Base-by-base conservation (phyloP, 2,797 vertebrate genomes). In the Apogon talboti region DNA sequence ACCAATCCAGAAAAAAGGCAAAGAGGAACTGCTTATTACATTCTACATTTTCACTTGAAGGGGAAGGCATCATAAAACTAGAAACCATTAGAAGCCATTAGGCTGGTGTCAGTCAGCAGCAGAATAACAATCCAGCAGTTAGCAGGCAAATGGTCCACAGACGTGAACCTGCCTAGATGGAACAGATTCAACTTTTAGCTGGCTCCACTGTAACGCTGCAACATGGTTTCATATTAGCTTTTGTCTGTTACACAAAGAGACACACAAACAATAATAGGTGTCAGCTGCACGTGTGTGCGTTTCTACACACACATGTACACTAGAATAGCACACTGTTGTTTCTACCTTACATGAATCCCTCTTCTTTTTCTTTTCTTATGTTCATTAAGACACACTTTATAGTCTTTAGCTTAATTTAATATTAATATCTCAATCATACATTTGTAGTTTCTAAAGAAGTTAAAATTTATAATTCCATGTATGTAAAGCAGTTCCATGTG, bases 71-170 rank as follows among this genome's bases (percentile, higher is more conserved):
- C 63, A 66, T 82, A 82, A 87, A 89, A 74, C 66, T 66, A 73
- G 69, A 74, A 87, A 67, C 89, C 86, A 91, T 91, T 89, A 88
- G 71, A 67, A 58, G 72, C 88, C 83, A 86, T 91, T 89, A 84
- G 80, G 61, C 58, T 73, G 81, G 79, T 88, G 89, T 85, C 87
- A 86, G 71, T 91, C 89, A 82, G 81, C 75, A 56, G 80, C 63
- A 54, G 58, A 80, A 79, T 81, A 86, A 82, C 79, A 85, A 68
- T 75, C 19, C 41, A 48, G 70, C 78, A 82, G 66, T 89, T 84
- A 83, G 73, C 62, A 71, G 71, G 24, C 66, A 83, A 83, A 87
- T 62, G 78, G 66, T 58, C 51, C 66, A 41, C 65, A 74, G 52
- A 77, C 43, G 28, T 24, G 10, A 15, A n/a, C 46, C 63, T 74